Evolutionary conservation across 1,140 invertebrate species (phyloP).

Genomic region (Sycophaga agraensis): DNA sequence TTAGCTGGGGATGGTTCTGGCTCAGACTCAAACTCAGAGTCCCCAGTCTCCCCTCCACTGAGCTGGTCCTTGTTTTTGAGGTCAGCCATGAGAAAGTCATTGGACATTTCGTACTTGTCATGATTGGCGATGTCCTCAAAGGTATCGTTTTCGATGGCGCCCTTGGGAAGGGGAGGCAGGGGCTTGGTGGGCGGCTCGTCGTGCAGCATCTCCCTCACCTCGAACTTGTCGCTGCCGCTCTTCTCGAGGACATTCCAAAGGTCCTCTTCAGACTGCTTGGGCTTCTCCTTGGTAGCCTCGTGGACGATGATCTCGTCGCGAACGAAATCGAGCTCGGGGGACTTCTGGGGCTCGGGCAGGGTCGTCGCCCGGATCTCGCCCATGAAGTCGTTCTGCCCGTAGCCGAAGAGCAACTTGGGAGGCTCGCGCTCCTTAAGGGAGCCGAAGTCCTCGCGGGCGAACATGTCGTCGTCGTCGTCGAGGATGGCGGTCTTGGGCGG

Average conservation of each 20-base stretch:
- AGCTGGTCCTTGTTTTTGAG: constrained; percentile 32
- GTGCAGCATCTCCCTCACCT: constrained; percentile 1
- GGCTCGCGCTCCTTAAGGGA: not conserved
- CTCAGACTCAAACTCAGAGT: constrained; percentile 47
- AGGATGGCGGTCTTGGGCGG: not conserved
- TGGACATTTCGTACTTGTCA: not conserved
- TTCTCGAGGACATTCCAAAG: constrained; percentile 39
- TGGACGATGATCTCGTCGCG: constrained; percentile 23
- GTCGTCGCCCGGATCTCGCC: constrained; percentile 34
- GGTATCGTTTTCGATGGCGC: constrained; percentile 23
- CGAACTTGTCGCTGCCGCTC: not conserved
- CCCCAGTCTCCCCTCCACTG: constrained; percentile 38
- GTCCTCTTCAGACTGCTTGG: constrained; percentile 27
- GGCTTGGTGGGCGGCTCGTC: constrained; percentile 46
- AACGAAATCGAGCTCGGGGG: constrained; percentile 35
- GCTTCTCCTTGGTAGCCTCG: constrained; percentile 17
- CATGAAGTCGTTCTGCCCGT: constrained; percentile 23
- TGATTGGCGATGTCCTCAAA: not conserved
- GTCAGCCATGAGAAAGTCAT: not conserved
- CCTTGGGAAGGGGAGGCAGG: constrained; percentile 41
- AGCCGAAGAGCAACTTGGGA: not conserved
- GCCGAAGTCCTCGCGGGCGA: not conserved
- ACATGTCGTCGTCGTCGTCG: constrained; percentile 9
- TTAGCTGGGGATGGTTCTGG: constrained; percentile 46
- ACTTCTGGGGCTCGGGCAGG: constrained; percentile 34